Base-by-base conservation (phyloP, 2,113 vertebrate genomes). In the Ammodytes dubius region DNA sequence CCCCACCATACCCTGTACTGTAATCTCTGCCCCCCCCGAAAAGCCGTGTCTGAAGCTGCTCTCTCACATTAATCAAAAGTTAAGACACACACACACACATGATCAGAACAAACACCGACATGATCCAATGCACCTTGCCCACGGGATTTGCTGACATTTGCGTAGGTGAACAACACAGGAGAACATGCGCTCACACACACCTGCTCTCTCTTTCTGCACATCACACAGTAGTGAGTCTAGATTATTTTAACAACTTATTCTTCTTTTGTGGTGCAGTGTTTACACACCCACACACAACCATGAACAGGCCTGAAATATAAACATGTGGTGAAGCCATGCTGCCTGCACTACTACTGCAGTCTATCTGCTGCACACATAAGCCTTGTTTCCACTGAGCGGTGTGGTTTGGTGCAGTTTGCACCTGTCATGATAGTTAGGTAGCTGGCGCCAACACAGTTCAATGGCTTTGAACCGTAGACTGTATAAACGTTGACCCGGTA, bases 131-230 rank as follows among this genome's bases (percentile, higher is more conserved):
- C 64, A 66, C 27, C 35, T 19, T 39, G 76, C 77, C 27, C 65
- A 66, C 66, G 66, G 82, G 82, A 37, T 69, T 7, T 4, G 6
- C 70, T 67, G 53, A 53, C 39, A 27, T 76, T 39, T 65, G 50
- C 12, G n/a, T 37, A 2, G 19, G 7, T 13, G 58, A 72, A 70
- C 47, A 64, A 57, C 40, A 71, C 14, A 45, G 12, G n/a, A 42
- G 37, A 45, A 53, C 15, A 4, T 2, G 3, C 5, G 5, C 45
- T 17, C 42, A 42, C 10, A 53, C 47, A 8, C 47, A n/a, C n/a
- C 60, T 7, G 8, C 35, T 68, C 5, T 56, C 4, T 57, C 27
- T 59, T 13, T 14, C 19, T 45, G 39, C 45, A 52, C 4, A 6
- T 2, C 45, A 52, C 4, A 6, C 1, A 61, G 11, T 6, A 35